Evolutionary conservation across 1,140 invertebrate species (phyloP), one percentile per base, ranked within the genome.

Genomic region (Drosophila neocordata): DNA sequence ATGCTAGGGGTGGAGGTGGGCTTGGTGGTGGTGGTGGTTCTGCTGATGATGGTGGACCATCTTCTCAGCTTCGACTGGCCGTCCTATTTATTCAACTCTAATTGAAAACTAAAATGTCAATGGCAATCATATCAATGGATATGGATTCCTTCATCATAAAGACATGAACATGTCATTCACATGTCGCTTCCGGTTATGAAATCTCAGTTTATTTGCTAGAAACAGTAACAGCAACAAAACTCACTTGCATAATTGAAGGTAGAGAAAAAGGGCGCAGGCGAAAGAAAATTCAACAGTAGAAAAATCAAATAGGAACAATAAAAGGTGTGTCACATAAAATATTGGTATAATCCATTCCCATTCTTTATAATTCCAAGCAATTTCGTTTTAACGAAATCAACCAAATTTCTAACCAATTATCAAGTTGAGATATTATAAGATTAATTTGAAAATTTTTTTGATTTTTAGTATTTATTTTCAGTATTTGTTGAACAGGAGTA

Each of bases 71-170:
- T n/a, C n/a, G 2, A 15, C 8, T 20, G n/a, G 53, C 24, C 13
- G n/a, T 35, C n/a, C 65, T 34, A 38, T 22, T 57, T 65, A 52
- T 65, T 62, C 80, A 67, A 68, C 78, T 48, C 13, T 87, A 88
- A 87, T 88, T 87, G 83, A 88, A 85, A 87, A 82, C 82, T 87
- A 76, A 82, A 82, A 82, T 82, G 82, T 87, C 82, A 87, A 82
- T 76, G 68, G 78, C 71, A 75, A 87, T 87, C 78, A 79, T 59
- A 88, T 88, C 83, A 75, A 60, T 44, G 51, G 61, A 53, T 53
- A 48, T 58, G 58, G 63, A 20, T 5, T 3, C 22, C 11, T 13
- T 52, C 60, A 64, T 59, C 66, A 57, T 55, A 53, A 34, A 65
- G 77, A 79, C 68, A 63, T 69, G 72, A 15, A 53, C 73, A 68